Evolutionary conservation across 2,797 vertebrate genomes (phyloP).

Genomic region (Onychomys leucogaster): DNA sequence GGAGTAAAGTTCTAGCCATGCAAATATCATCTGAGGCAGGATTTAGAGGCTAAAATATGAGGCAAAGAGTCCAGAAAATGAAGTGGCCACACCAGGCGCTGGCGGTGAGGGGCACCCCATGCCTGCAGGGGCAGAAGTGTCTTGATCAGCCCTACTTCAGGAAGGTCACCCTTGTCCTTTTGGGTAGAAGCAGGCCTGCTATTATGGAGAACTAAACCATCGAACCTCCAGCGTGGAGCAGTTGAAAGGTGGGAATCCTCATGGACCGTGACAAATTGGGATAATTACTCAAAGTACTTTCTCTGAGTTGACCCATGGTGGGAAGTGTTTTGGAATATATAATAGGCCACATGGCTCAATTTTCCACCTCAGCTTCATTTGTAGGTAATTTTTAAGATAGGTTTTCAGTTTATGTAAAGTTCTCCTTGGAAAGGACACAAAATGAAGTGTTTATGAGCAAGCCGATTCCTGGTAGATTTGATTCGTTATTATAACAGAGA

Average conservation of each 20-base stretch:
- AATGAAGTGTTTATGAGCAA: background rate
- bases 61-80: background rate
- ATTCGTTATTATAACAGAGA: no score
- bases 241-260: background rate
- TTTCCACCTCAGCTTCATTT: slow-evolving; percentile 63
- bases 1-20: accelerated
- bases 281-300: background rate
- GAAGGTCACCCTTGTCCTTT: background rate
- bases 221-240: background rate
- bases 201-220: background rate
- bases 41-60: accelerated
- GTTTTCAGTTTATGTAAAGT: slow-evolving; percentile 46
- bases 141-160: accelerated
- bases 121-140: background rate
- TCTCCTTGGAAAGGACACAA: background rate
- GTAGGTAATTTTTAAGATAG: slow-evolving; percentile 53
- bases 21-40: background rate
- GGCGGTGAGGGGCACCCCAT: accelerated
- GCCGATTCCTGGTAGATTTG: background rate
- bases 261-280: background rate
- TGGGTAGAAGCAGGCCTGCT: no score
- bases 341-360: slow-evolving; percentile 43
- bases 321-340: slow-evolving; percentile 46
- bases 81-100: accelerated
- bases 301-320: background rate